These are phyloP conservation scores for Phenganax subtilis DNA, from an alignment of 92 coral and sea anemone species.

Conservation along the genomic window DNA sequence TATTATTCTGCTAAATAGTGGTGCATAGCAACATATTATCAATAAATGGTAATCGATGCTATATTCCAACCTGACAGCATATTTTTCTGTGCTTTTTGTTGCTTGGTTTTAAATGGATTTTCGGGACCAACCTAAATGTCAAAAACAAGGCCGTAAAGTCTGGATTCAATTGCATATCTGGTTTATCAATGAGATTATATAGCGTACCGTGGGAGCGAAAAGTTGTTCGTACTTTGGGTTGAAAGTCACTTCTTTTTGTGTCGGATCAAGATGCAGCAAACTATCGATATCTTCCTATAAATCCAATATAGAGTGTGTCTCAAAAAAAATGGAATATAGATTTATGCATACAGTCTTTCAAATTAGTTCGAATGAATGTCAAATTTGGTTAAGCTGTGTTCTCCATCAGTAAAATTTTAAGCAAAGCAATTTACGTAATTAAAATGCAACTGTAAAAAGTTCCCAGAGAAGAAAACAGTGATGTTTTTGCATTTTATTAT, in stretches of 20 bases:
- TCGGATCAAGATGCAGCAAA: constrained; percentile 67
- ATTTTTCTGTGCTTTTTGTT: constrained; percentile 82
- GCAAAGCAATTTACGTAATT: no score
- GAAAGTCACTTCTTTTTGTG: constrained; percentile 77
- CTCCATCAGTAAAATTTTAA: not conserved
- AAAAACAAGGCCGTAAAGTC: not conserved
- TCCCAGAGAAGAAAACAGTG: no score
- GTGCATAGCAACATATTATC: not conserved
- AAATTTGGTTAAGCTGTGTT: not conserved
- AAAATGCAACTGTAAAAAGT: no score
- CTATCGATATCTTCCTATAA: constrained; percentile 77
- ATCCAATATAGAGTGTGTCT: not conserved
- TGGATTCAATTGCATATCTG: no score
- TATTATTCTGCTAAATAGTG: not conserved
- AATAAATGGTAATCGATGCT: not conserved
- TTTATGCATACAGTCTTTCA: not conserved
- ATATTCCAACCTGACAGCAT: constrained; percentile 61
- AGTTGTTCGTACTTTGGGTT: constrained; percentile 95
- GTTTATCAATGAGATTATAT: not conserved
- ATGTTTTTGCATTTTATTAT: no score
- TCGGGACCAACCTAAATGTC: constrained; percentile 79
- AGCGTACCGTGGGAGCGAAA: constrained; percentile 80
- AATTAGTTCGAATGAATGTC: no score
- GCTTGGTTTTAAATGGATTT: constrained; percentile 89
- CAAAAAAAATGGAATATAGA: no score